Evolutionary conservation across 2,113 vertebrate species (phyloP).

Genomic region (Cyprinodon tularosa): DNA sequence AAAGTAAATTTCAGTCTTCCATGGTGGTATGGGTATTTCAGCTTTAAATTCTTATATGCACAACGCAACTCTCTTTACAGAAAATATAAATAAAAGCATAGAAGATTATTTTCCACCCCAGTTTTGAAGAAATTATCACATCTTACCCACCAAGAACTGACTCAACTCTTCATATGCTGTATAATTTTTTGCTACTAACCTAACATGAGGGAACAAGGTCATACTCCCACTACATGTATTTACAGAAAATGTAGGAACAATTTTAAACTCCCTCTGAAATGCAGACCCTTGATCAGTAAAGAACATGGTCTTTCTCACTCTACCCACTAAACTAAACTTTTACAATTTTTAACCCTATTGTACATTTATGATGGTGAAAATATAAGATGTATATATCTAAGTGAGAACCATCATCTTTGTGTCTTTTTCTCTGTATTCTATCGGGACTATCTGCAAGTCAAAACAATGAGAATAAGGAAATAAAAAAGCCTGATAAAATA

Average conservation of each 20-base stretch:
- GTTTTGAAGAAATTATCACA: conserved; percentile 59
- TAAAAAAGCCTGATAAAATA: not conserved
- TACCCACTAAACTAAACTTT: conserved; percentile 29
- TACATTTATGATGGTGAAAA: conserved; percentile 31
- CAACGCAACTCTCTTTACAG: not conserved
- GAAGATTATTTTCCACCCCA: conserved; percentile 44
- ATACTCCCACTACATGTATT: conserved; percentile 77
- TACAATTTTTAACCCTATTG: conserved; percentile 18
- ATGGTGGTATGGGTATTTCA: conserved; percentile 5
- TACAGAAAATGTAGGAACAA: conserved; percentile 74
- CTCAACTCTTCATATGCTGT: conserved; percentile 35
- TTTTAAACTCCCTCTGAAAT: conserved; percentile 72
- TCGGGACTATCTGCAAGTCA: conserved; percentile 9
- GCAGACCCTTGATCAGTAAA: conserved; percentile 54
- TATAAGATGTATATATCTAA: conserved; percentile 7
- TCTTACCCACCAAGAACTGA: conserved; percentile 39
- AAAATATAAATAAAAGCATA: conserved; percentile 26
- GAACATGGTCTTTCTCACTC: conserved; percentile 52
- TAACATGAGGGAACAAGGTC: conserved; percentile 60
- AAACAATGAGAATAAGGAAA: not conserved
- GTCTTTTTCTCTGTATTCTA: conserved; percentile 2
- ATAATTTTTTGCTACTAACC: conserved; percentile 43
- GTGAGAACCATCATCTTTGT: conserved; percentile 9
- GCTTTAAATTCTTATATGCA: conserved; percentile 19
- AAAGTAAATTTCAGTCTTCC: not conserved